Conservation (phyloP, 2,888 invertebrate species). For the Luperina nickerlii region DNA sequence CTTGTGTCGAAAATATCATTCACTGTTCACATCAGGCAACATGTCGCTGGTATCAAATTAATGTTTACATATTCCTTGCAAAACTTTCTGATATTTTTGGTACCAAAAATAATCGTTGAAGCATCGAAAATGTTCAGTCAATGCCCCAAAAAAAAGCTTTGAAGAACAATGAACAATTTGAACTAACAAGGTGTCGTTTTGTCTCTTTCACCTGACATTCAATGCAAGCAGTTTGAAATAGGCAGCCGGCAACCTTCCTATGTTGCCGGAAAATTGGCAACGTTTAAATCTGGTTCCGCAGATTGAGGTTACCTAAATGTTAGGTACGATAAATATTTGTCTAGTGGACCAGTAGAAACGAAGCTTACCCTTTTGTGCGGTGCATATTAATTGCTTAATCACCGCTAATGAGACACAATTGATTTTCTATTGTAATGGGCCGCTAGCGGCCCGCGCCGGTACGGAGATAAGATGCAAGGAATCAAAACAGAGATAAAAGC, state of each 20-base stretch:
- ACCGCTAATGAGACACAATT: no score
- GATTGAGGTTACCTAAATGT: conserved; percentile 43
- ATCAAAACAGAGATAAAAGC: not conserved
- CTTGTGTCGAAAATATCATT: conserved; percentile 18
- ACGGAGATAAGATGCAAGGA: not conserved
- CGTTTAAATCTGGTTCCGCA: conserved; percentile 17
- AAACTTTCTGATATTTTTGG: not conserved
- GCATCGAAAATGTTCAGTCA: conserved; percentile 12
- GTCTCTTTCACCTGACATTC: not conserved
- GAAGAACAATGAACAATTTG: not conserved
- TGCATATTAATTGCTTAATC: not conserved
- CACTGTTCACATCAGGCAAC: not conserved
- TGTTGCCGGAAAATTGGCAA: conserved; percentile 42
- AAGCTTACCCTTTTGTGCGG: not conserved
- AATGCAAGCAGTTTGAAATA: not conserved
- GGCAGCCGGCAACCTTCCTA: not conserved
- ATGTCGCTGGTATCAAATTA: conserved; percentile 5
- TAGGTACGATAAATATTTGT: not conserved
- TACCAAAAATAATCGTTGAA: not conserved
- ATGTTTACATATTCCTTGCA: conserved; percentile 24
- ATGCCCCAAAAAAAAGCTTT: conserved; percentile 3
- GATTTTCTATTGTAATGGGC: no score
- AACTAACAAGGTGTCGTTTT: not conserved
- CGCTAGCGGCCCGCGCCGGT: no score
- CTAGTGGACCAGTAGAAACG: not conserved